Conservation (phyloP, 2,113 vertebrate genomes). For the Rhombomys opimus region DNA sequence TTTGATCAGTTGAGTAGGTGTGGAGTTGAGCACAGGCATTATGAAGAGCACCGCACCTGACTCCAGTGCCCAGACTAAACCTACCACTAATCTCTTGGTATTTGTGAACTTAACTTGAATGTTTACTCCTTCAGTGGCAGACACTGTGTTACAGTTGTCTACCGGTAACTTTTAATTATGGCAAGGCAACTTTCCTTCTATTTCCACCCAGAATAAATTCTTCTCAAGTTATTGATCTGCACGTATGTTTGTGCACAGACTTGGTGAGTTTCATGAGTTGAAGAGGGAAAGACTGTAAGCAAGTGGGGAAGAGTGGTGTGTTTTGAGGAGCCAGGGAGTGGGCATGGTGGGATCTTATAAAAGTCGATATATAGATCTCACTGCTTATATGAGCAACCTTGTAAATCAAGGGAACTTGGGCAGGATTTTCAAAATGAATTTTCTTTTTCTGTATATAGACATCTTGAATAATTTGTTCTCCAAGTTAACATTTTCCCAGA, state of each 20-base stretch:
- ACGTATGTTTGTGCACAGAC: background rate
- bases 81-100: background rate
- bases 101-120: background rate
- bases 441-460: conserved; percentile 38
- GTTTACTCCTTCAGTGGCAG: conserved; percentile 19
- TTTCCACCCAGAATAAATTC: background rate
- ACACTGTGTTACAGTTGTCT: background rate
- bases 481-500: background rate
- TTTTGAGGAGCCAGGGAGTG: background rate
- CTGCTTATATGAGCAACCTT: background rate
- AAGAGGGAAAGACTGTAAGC: background rate
- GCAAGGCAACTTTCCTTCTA: background rate
- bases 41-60: background rate
- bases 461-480: conserved; percentile 63
- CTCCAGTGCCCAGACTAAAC: background rate
- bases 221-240: conserved; percentile 22
- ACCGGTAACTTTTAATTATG: background rate
- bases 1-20: background rate
- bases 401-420: background rate
- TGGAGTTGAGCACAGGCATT: background rate
- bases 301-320: background rate
- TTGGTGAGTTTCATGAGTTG: background rate
- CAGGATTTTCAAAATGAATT: conserved; percentile 32
- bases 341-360: background rate
- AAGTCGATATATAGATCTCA: background rate